Percentiles rank a stretch among this genome's conserved stretches.
Conservation (phyloP, 2,888 invertebrate genomes). For the Desoria tigrina region DNA sequence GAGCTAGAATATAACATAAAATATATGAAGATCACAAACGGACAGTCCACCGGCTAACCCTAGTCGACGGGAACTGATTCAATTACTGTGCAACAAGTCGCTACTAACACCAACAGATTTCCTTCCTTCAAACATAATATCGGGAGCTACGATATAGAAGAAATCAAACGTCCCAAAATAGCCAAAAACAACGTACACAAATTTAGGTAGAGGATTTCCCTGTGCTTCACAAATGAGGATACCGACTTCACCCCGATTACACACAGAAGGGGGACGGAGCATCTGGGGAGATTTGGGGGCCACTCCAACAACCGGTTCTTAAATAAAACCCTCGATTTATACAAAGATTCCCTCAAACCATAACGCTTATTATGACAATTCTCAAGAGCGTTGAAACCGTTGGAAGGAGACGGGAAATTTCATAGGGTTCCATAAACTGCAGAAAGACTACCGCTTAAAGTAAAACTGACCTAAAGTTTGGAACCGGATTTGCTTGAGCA, state of each 20-base stretch:
- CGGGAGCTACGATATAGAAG: too few species aligned
- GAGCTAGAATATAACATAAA: not conserved
- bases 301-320: conserved; percentile 46
- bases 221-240: conserved; percentile 56
- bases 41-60: not conserved
- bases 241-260: conserved; percentile 41
- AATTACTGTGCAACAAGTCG: too few species aligned
- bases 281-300: conserved; percentile 41
- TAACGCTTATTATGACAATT: not conserved
- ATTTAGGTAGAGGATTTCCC: conserved; percentile 57
- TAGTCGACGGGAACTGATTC: too few species aligned
- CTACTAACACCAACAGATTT: too few species aligned
- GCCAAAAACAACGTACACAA: conserved; percentile 49
- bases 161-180: too few species aligned
- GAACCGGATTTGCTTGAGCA: conserved; percentile 38
- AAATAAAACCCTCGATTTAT: not conserved
- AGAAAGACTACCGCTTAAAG: not conserved
- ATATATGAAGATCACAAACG: too few species aligned
- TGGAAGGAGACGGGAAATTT: conserved; percentile 18
- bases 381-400: not conserved
- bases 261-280: conserved; percentile 46
- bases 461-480: conserved; percentile 32
- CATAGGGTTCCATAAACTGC: not conserved
- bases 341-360: not conserved
- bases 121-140: too few species aligned